These are phyloP conservation scores for Cebidichthys violaceus DNA, from an alignment of 2,113 vertebrate species.

Conservation along the genomic window DNA sequence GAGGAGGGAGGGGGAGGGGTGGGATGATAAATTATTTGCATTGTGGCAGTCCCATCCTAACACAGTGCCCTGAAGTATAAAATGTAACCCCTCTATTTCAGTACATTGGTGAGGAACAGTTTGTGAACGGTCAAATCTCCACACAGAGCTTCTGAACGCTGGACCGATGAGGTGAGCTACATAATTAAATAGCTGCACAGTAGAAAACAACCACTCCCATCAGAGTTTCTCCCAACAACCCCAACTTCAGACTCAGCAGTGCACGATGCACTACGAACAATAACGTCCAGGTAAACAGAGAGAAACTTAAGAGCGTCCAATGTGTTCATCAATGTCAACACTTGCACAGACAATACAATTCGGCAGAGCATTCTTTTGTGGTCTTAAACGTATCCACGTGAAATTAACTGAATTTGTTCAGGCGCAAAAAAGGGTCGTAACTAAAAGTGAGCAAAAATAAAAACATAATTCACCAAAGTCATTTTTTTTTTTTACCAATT, in stretches of 20 bases:
- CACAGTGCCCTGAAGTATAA: constrained; percentile 64
- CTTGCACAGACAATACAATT: constrained; percentile 2
- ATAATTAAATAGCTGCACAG: constrained; percentile 47
- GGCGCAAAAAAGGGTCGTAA: not conserved
- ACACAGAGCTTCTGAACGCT: constrained; percentile 11
- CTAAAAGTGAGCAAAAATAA: not conserved
- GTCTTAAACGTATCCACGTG: constrained; percentile 5
- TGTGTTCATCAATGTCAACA: not conserved
- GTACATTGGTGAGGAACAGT: constrained; percentile 50
- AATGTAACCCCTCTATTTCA: constrained; percentile 60
- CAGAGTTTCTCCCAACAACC: constrained; percentile 26
- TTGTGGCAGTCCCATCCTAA: constrained; percentile 61
- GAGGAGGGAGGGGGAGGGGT: constrained; percentile 5
- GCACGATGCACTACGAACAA: constrained; percentile 9
- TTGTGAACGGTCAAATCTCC: constrained; percentile 34
- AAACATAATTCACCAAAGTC: constrained; percentile 1
- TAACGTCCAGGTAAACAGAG: not conserved
- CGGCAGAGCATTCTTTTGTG: constrained; percentile 16
- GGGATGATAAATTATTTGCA: constrained; percentile 23
- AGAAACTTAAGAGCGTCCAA: not conserved
- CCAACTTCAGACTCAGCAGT: not conserved
- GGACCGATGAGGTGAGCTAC: constrained; percentile 53
- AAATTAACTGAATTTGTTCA: not conserved
- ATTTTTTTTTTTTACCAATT: not conserved
- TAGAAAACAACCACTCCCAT: constrained; percentile 27